Percentiles rank a stretch among this genome's conserved stretches.
Conservation (phyloP, 2,888 invertebrate genomes). For the Erebia epiphron region DNA sequence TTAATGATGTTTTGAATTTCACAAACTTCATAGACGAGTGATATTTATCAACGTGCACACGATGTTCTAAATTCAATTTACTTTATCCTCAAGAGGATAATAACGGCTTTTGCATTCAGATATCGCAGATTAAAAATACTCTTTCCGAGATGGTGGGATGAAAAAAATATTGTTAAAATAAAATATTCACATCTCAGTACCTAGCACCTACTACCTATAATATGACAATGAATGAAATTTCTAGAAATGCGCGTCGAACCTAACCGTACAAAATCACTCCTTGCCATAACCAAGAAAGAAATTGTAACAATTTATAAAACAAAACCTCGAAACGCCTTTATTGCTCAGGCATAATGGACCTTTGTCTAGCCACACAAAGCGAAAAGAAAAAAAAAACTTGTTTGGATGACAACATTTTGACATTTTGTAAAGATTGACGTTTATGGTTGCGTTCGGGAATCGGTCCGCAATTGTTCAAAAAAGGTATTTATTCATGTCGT, state of each 20-base stretch:
- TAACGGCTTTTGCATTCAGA: no score
- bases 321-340: conserved; percentile 34
- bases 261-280: conserved; percentile 31
- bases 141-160: no score
- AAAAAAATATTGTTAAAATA: not conserved
- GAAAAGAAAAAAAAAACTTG: conserved; percentile 50
- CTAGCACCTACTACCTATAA: no score
- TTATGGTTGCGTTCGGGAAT: conserved; percentile 68
- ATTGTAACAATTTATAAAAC: conserved; percentile 65
- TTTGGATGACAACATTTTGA: conserved; percentile 70
- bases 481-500: conserved; percentile 51
- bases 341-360: conserved; percentile 55
- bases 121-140: no score
- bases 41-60: no score
- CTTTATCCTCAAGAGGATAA: no score
- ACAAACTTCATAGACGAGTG: no score
- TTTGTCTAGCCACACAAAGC: conserved; percentile 51
- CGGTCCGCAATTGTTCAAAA: conserved; percentile 69
- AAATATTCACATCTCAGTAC: no score
- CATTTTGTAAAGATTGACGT: conserved; percentile 57
- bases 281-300: conserved; percentile 53
- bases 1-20: no score
- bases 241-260: conserved; percentile 22
- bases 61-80: no score
- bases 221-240: conserved; percentile 16